A percentile compares a stretch with the other conserved stretches of the same genome.
Conservation (phyloP, 2,113 vertebrate genomes). For the Toxostoma redivivum region DNA sequence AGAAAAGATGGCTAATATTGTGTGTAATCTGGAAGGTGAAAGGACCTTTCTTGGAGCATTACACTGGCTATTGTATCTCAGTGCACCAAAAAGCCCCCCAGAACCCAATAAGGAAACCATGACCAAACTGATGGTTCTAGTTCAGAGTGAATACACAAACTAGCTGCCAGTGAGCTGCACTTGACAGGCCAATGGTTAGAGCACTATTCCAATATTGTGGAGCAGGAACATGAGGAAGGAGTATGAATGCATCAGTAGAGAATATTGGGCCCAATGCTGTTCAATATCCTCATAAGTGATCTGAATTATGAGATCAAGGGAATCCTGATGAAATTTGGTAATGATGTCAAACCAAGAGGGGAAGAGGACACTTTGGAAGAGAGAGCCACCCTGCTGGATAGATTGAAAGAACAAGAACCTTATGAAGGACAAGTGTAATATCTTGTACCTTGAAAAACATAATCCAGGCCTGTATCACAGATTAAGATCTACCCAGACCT, state of each 20-base stretch:
- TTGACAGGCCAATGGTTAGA: not conserved
- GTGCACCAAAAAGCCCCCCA: not conserved
- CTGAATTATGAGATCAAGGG: not conserved
- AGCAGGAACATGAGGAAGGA: not conserved
- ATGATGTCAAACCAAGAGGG: not conserved
- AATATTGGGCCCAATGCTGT: not conserved
- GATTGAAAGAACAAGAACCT: not conserved
- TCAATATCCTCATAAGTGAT: not conserved
- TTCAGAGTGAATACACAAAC: not conserved
- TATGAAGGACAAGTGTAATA: not conserved
- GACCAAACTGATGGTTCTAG: not conserved
- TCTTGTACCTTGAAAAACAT: not conserved
- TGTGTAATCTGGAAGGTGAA: not conserved
- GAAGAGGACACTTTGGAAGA: not conserved
- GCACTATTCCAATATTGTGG: not conserved
- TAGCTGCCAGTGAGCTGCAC: not conserved
- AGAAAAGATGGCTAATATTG: not conserved
- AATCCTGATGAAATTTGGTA: not conserved
- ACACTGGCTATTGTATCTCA: not conserved
- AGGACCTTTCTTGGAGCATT: not conserved
- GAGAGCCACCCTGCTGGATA: not conserved
- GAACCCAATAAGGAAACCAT: not conserved
- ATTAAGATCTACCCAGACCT: not conserved
- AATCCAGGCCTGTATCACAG: not conserved
- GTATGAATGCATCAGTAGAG: not conserved